A percentile compares a stretch with the other conserved stretches of the same genome.
phyloP scores from a whole-genome alignment of 2,797 vertebrate species.

The Amblyraja radiata region DNA sequence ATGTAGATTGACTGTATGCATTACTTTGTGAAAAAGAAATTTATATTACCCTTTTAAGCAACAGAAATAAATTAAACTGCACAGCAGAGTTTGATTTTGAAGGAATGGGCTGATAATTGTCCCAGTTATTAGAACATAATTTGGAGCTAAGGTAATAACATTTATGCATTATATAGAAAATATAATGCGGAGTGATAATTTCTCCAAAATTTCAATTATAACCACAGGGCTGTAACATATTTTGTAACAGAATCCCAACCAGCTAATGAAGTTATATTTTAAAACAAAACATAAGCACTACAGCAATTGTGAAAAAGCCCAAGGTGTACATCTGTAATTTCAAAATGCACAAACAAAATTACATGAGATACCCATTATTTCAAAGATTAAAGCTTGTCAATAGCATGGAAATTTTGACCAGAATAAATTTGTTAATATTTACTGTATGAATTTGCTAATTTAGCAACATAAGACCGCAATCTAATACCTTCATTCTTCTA shows the following conservation, averaged over 20 bases:
- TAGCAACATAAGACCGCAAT: background rate
- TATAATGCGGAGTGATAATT: background rate
- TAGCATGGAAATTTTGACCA: background rate
- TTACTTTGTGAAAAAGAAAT: background rate
- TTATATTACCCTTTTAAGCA: background rate
- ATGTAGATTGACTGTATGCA: background rate
- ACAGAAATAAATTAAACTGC: background rate
- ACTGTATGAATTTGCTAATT: background rate
- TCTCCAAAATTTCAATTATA: background rate
- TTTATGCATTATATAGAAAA: background rate
- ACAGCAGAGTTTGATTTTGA: background rate
- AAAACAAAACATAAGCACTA: background rate
- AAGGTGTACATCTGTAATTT: background rate
- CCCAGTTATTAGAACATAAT: background rate
- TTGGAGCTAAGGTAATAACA: background rate
- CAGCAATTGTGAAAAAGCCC: background rate
- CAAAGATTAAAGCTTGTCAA: background rate
- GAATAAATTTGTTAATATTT: slow-evolving; percentile 11
- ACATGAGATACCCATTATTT: background rate
- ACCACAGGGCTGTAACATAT: background rate
- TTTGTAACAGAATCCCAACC: background rate
- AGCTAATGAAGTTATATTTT: background rate
- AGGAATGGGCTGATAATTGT: background rate
- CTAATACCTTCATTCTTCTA: slow-evolving; percentile 1
- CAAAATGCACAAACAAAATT: background rate